Percentiles rank a stretch among this genome's conserved stretches.
Evolutionary conservation across 2,888 invertebrate genomes (phyloP).

Genomic region (Poecilus cupreus): DNA sequence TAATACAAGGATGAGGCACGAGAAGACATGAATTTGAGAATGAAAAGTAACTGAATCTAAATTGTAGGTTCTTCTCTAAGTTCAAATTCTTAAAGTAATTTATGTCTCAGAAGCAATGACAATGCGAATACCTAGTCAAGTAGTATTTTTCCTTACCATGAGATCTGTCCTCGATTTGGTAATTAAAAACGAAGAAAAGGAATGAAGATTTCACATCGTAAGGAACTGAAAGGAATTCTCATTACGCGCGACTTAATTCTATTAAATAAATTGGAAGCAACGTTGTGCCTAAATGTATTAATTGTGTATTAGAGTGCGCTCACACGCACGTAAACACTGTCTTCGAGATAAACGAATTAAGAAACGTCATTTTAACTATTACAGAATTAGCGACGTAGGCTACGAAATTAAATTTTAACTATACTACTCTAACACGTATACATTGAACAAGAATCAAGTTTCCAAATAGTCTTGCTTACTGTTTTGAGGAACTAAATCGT

Average conservation of each 20-base stretch:
- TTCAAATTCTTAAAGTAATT: no score
- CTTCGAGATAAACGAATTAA: constrained; percentile 32
- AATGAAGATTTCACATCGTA: constrained; percentile 13
- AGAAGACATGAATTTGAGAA: not conserved
- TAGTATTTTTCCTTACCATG: not conserved
- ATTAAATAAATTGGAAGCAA: constrained; percentile 31
- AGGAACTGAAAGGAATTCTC: constrained; percentile 15
- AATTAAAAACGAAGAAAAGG: constrained; percentile 16
- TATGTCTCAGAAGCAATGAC: no score
- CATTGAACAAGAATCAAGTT: not conserved
- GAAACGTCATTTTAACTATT: constrained; percentile 28
- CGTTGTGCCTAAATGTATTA: constrained; percentile 30
- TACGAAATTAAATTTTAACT: constrained; percentile 27
- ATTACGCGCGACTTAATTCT: constrained; percentile 10
- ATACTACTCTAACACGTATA: not conserved
- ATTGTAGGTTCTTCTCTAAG: no score
- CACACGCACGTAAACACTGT: not conserved
- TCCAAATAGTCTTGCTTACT: not conserved
- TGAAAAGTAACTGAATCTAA: constrained; percentile 21
- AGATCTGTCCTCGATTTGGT: not conserved
- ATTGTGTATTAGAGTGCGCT: constrained; percentile 7
- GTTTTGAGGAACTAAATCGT: not conserved
- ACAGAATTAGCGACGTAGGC: constrained; percentile 15
- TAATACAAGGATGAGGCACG: not conserved
- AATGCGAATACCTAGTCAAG: no score